These are phyloP conservation scores for Megaceryle torquata DNA, from an alignment of 2,113 vertebrate species.

Conservation along the genomic window DNA sequence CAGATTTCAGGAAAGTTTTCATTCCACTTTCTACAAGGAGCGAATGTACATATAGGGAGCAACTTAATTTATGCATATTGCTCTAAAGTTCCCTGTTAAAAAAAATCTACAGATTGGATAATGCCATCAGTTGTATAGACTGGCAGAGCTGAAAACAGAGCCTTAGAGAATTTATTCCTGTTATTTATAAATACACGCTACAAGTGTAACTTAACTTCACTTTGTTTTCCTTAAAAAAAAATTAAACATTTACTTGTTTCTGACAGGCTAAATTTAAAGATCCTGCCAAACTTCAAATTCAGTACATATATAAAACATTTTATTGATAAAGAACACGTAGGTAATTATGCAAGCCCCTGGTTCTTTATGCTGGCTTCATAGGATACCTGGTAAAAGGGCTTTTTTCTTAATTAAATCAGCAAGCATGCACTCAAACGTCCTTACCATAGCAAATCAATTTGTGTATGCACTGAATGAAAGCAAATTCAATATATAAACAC, in stretches of 20 bases:
- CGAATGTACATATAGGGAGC: rapidly evolving
- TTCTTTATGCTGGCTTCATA: conserved; percentile 22
- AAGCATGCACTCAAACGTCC: conserved; percentile 19
- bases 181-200: not conserved
- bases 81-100: not conserved
- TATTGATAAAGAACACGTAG: not conserved
- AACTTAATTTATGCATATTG: not conserved
- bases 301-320: not conserved
- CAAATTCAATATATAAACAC: conserved; percentile 42
- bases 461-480: conserved; percentile 22
- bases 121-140: not conserved
- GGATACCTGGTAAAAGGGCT: conserved; percentile 19
- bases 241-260: not conserved
- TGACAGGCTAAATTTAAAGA: conserved; percentile 14
- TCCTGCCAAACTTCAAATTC: not conserved
- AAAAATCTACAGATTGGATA: not conserved
- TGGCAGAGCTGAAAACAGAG: not conserved
- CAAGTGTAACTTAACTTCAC: not conserved
- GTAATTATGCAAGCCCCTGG: conserved; percentile 9
- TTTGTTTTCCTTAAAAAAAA: not conserved
- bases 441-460: conserved; percentile 33
- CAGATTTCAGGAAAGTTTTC: not conserved
- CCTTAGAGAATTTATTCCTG: not conserved
- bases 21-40: not conserved
- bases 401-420: conserved; percentile 56